A percentile compares a stretch with the other conserved stretches of the same genome.
Evolutionary conservation across 2,888 invertebrate genomes (phyloP).

Genomic region (Lepidocyrtoides sp.): DNA sequence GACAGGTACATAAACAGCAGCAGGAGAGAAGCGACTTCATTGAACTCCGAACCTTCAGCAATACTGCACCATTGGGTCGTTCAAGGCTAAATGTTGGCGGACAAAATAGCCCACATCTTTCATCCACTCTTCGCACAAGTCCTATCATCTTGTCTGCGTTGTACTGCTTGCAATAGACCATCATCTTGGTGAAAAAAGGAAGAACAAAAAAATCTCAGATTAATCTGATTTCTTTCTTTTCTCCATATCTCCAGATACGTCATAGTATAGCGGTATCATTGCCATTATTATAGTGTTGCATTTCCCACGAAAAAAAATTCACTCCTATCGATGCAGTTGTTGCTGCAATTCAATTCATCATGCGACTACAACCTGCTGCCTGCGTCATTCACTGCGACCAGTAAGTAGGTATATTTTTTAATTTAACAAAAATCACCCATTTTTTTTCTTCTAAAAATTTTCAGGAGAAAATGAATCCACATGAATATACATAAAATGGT

Average conservation of each 20-base stretch:
- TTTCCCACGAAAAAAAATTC: neutral
- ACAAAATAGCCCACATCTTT: slow-evolving; percentile 62
- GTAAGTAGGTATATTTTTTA: too few relatives aligned
- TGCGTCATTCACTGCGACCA: neutral
- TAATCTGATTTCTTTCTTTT: too few relatives aligned
- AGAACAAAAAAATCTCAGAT: too few relatives aligned
- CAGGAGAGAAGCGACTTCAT: slow-evolving; percentile 57
- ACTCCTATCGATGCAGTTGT: neutral
- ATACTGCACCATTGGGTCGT: slow-evolving; percentile 81
- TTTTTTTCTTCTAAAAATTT: too few relatives aligned
- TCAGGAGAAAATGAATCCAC: neutral
- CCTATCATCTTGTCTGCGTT: slow-evolving; percentile 79
- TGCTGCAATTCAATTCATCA: neutral
- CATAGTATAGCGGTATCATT: too few relatives aligned
- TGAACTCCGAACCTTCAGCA: slow-evolving; percentile 75
- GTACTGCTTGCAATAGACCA: slow-evolving; percentile 79
- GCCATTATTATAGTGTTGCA: neutral
- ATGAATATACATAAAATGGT: too few relatives aligned
- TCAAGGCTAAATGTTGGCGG: slow-evolving; percentile 78
- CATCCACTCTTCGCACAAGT: slow-evolving; percentile 72
- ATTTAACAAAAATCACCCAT: neutral
- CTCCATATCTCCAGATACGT: too few relatives aligned
- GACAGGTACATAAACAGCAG: slow-evolving; percentile 75
- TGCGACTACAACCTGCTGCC: too few relatives aligned
- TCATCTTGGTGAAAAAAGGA: too few relatives aligned